These are phyloP conservation scores for Monodelphis domestica DNA, from an alignment of 2,797 vertebrate species.

Conservation along the genomic window DNA sequence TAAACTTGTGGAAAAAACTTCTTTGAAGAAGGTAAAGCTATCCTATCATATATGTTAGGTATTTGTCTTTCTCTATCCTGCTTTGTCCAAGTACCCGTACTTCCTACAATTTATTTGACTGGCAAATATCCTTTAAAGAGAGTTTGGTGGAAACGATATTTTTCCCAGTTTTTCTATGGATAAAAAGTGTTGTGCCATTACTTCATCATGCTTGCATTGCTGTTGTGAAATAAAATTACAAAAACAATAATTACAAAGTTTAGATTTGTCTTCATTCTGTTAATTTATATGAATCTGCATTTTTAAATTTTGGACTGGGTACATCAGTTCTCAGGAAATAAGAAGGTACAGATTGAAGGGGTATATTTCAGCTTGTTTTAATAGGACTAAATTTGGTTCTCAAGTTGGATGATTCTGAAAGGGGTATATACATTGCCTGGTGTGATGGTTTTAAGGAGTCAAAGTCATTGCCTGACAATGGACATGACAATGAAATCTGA, in stretches of 20 bases:
- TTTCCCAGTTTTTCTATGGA: neutral
- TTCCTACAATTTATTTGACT: neutral
- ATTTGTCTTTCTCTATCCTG: neutral
- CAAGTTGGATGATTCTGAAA: neutral
- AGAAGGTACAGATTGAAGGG: neutral
- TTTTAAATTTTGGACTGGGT: neutral
- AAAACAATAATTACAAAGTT: neutral
- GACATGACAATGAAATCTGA: neutral
- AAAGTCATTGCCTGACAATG: neutral
- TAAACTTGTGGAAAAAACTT: neutral
- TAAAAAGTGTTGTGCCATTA: neutral
- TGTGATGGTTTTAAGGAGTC: neutral
- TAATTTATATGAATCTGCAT: neutral
- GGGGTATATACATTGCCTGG: neutral
- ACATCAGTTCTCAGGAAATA: neutral
- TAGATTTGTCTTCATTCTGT: neutral
- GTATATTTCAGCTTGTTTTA: neutral
- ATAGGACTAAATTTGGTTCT: neutral
- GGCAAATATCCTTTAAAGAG: neutral
- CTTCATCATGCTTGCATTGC: neutral
- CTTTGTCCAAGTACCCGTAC: neutral
- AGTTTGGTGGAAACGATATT: neutral
- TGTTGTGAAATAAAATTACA: neutral
- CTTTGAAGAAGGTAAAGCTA: neutral
- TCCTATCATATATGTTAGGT: neutral